Evolutionary conservation across 2,113 vertebrate genomes (phyloP).

Genomic region (Pseudorasbora parva): DNA sequence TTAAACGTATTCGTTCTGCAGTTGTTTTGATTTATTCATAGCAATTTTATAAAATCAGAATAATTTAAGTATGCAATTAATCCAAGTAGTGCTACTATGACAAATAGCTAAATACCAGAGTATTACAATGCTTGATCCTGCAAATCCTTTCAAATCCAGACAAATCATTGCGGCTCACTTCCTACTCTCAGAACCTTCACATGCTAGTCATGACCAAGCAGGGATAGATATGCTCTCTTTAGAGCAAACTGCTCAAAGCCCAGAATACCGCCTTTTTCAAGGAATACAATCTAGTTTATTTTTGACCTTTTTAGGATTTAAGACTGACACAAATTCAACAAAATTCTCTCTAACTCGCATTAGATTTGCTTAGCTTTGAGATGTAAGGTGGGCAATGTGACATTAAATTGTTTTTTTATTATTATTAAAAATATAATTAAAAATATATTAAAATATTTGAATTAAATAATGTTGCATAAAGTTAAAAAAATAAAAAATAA

Average conservation of each 20-base stretch:
- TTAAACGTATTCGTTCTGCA: neutral
- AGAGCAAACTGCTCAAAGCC: neutral
- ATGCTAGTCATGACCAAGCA: neutral
- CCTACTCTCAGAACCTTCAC: neutral
- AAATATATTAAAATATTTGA: too few relatives aligned
- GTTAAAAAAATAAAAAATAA: too few relatives aligned
- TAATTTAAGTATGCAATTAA: neutral
- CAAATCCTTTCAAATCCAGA: slow-evolving; percentile 20
- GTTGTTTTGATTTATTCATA: neutral
- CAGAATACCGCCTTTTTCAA: neutral
- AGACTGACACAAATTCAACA: neutral
- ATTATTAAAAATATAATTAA: too few relatives aligned
- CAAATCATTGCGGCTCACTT: neutral
- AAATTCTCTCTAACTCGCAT: neutral
- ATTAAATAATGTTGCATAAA: too few relatives aligned
- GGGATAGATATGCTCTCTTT: neutral
- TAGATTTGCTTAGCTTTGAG: too few relatives aligned
- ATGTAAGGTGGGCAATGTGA: too few relatives aligned
- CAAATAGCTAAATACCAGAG: neutral
- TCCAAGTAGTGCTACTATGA: neutral
- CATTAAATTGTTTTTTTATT: too few relatives aligned
- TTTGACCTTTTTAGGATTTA: neutral
- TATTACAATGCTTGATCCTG: neutral
- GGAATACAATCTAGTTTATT: neutral
- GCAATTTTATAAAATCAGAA: neutral